Evolutionary conservation across 2,113 vertebrate genomes (phyloP), one percentile per base, ranked within the genome.

Genomic region (Narcine bancroftii): DNA sequence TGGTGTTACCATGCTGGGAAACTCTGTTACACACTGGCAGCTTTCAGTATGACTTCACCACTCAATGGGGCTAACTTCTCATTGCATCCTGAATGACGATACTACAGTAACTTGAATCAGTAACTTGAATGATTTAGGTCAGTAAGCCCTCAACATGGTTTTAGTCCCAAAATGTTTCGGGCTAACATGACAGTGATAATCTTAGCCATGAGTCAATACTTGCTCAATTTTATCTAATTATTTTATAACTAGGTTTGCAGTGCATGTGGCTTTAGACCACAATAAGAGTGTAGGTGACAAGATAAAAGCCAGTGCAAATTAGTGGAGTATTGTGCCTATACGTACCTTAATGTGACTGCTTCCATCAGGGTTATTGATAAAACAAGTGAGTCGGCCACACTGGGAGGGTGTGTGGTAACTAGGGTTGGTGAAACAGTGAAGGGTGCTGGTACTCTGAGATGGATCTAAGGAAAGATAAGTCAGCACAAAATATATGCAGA

Each of bases 31-130:
- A 66, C 65, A 21, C 1, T 66, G 65, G 65, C 65, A 66, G 63
- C 6, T 63, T 63, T 13, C 60, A n/a, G n/a, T n/a, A 6, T 63
- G 60, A 7, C 63, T 65, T 19, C 63, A 65, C 11, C 19, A 19
- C 63, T n/a, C n/a, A n/a, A n/a, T n/a, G n/a, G n/a, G n/a, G n/a
- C n/a, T n/a, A 91, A 66, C 65, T 47, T 33, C 39, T 69, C 89
- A 91, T 69, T 91, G 89, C 65, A 47, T 69, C 89, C 89, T 69
- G 89, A 91, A 33, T 98, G 98, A 98, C 97, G 97, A 95, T 95
- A 97, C 92, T 98, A 98, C 97, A 97, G 97, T 97, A 98, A 97
- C n/a, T n/a, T n/a, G n/a, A n/a, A n/a, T n/a, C n/a, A n/a, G n/a
- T n/a, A n/a, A n/a, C 96, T 97, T 98, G 95, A 98, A 97, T 94